Evolutionary conservation across 2,113 vertebrate genomes (phyloP), one percentile per base, ranked within the genome.

Genomic region (Oreochromis spilurus): DNA sequence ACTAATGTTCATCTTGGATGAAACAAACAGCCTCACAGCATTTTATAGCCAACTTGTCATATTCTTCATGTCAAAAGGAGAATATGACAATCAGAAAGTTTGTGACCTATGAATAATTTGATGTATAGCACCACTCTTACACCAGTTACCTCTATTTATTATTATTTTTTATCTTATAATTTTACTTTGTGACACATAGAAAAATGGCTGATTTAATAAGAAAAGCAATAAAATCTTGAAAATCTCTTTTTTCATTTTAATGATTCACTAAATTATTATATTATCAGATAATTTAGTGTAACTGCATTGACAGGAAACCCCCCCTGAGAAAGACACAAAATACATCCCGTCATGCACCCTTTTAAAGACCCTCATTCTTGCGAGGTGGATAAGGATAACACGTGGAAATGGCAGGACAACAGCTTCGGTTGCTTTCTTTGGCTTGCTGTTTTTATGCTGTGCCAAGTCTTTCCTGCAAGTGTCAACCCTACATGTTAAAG

Each of bases 351-450:
- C 36, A 72, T 13, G 6, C 70, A n/a, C 17, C 2, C 50, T 83
- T 65, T 84, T 67, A 81, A n/a, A 81, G 70, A 65, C 7, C 5
- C 58, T 77, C 29, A 50, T 34, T 45, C 85, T 48, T 88, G 80
- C 17, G 31, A 62, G 26, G 60, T 84, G 65, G 79, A 87, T 87
- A 88, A 79, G 70, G 90, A 89, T 91, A 93, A 93, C 82, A 92
- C 88, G 58, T 86, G 53, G 65, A 90, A 85, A 94, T 84, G 78
- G 81, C 60, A 87, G 84, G 92, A 88, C 90, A 94, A 91, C 85
- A 78, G 91, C 83, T 91, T 81, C 36, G 16, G 62, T 58, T 94
- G 93, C 94, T 96, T 95, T 95, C 87, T 85, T 96, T 96, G 95
- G 95, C 94, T 72, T 9, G 4, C 75, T 19, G 79, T 52, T 36